Evolutionary conservation across 2,113 vertebrate species (phyloP).

Genomic region (cat (Felis catus)): F.catus_Fca126_mat1.0 CM031417.1:33693001-33693500

Average conservation of each 20-base stretch:
- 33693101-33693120: conserved; percentile 3
- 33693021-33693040: conserved; percentile 22
- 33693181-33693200: conserved; percentile 13
- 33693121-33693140: conserved; percentile 4
- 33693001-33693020: background rate
- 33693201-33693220: background rate
- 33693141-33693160: background rate
- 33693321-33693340: background rate
- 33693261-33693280: conserved; percentile 22
- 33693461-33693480: too few species aligned
- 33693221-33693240: background rate
- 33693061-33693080: background rate
- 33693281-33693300: background rate
- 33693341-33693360: background rate
- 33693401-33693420: background rate
- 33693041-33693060: conserved; percentile 17
- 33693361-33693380: conserved; percentile 6
- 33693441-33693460: background rate
- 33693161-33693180: conserved; percentile 23
- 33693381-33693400: background rate
- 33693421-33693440: background rate
- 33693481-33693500: background rate
- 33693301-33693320: background rate
- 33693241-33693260: background rate
- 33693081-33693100: background rate